Base-by-base conservation (phyloP, 1,140 invertebrate species). In the Drosophila truncata region DNA sequence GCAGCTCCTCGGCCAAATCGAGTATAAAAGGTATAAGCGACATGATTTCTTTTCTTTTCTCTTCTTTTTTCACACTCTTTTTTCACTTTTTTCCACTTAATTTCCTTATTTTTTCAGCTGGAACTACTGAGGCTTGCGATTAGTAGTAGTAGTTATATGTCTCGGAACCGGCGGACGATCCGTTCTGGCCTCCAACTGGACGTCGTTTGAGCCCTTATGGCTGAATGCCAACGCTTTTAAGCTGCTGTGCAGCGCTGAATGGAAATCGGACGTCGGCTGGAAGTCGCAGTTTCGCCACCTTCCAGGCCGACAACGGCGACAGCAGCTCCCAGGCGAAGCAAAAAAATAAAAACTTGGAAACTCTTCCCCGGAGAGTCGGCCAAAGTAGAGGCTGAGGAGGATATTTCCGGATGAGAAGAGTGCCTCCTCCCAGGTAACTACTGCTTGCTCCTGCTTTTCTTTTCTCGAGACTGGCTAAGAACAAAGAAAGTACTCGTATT, bases 11-110 rank as follows among this genome's bases (percentile, higher is more conserved):
- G 41, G 91, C 91, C 82, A 92, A 77, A 61, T 92, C 91, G 20
- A 92, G 72, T 82, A 92, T 92, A 37, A 92, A 92, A 29, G 91
- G 91, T 80, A 92, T 92, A 23, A 92, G 74, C 59, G 91, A 91
- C 91, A 92, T 92, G 49, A 54, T 65, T 42, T 20, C n/a, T 73
- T 39, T 46, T 27, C 7, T 25, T 20, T 35, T n/a, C n/a, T n/a
- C n/a, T n/a, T n/a, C n/a, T n/a, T 37, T 46, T 61, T 33, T 44
- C 31, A 54, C 52, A 25, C 14, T 35, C 20, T 54, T 54, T 54
- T 54, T 54, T 54, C 50, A 54, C 14, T 54, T 37, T 23, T 52
- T 23, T 35, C 23, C 52, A 55, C 33, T 37, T 23, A 16, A 31
- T 16, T 23, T 18, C 4, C 27, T 47, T 16, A 14, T 50, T 50